Conservation (phyloP, 2,888 invertebrate species). For the Eueremaeus valkanovi region DNA sequence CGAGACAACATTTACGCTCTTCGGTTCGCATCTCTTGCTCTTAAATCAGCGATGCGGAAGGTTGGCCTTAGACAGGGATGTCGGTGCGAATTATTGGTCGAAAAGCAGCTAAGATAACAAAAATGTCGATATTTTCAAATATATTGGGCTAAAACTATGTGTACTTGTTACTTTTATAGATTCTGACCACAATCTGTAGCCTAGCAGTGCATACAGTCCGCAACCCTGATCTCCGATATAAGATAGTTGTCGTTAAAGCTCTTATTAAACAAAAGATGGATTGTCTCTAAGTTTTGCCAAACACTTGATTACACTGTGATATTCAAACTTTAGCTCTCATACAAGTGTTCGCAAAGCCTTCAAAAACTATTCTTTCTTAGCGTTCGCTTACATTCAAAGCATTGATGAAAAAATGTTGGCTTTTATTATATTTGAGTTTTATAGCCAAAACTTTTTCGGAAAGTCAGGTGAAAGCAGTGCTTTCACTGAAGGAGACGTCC, state of each 20-base stretch:
- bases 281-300: neutral
- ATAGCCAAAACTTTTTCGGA: neutral
- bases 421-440: constrained; percentile 1
- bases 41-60: neutral
- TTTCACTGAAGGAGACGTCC: neutral
- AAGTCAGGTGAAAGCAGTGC: neutral
- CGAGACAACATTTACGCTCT: neutral
- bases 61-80: neutral
- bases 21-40: too few species aligned
- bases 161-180: too few species aligned
- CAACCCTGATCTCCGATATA: too few species aligned
- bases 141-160: too few species aligned
- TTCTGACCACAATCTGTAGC: too few species aligned
- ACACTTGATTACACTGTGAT: neutral
- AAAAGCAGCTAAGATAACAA: too few species aligned
- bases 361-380: neutral
- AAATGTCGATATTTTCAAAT: too few species aligned
- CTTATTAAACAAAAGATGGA: constrained; percentile 34
- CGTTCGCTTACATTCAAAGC: neutral
- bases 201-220: neutral
- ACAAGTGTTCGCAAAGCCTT: neutral
- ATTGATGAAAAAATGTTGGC: neutral
- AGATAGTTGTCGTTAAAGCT: constrained; percentile 11
- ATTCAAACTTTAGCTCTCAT: neutral
- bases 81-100: too few species aligned